Base-by-base conservation (phyloP, 2,888 invertebrate genomes). In the Drosophila koepferae region DNA sequence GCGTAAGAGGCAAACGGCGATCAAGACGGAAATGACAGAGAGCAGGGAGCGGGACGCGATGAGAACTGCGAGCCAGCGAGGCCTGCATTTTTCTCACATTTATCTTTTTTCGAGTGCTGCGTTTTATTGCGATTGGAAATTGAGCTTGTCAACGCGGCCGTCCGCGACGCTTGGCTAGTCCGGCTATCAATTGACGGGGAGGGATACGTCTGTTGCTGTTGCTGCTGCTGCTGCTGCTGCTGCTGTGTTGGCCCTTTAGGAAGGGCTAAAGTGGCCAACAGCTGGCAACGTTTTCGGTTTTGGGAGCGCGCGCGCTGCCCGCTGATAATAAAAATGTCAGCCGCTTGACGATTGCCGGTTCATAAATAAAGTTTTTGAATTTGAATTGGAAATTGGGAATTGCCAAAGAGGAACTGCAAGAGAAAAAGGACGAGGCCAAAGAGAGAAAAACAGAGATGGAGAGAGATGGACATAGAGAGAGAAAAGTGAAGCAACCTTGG, bases 311-410 rank as follows among this genome's bases (percentile, higher is more conserved):
- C 82, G 77, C 73, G 62, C 70, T 61, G 59, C 63, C 54, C 56
- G 65, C 81, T 86, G 89, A 91, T 90, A 92, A 92, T 92, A 91
- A 91, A 92, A 91, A 91, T 82, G 92, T 91, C 91, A 91, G 83
- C 56, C 71, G 75, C 77, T 79, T 81, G 90, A 81, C 84, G 81
- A 82, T 75, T 82, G 86, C 73, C 81, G 81, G 88, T 91, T 91
- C 91, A 90, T 91, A 91, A 91, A 92, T 91, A 91, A 90, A 83
- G 75, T 75, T 78, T 78, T 73, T 81, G 81, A 77, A 90, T 90
- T 90, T 78, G 80, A 80, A 84, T 85, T 86, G 79, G 77, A 86
- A 88, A 86, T 88, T 80, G 74, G 46, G 55, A 28, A 58, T n/a
- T n/a, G 31, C 34, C 20, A 16, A 23, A 40, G 31, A 12, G 20